These are phyloP conservation scores for Leucophenga montana DNA, from an alignment of 2,888 invertebrate species.

Conservation along the genomic window DNA sequence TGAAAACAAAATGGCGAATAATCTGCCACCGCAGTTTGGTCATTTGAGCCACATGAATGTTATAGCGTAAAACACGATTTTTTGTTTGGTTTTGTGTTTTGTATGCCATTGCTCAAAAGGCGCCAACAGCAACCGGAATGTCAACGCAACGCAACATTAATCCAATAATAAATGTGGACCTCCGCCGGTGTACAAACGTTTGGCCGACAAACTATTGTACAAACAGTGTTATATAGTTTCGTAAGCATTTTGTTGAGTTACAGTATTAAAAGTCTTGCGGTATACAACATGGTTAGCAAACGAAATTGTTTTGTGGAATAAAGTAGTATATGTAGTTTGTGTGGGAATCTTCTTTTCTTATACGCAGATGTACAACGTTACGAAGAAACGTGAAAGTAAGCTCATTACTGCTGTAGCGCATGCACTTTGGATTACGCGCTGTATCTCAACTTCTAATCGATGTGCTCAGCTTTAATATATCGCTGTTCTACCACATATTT, in stretches of 20 bases:
- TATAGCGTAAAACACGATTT: neutral
- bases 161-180: conserved; percentile 27
- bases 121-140: conserved; percentile 11
- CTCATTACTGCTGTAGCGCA: no score
- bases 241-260: conserved; percentile 2
- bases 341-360: neutral
- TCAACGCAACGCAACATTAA: conserved; percentile 22
- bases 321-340: no score
- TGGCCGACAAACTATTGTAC: neutral
- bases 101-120: neutral
- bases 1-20: conserved; percentile 5
- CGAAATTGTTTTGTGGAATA: no score
- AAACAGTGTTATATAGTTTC: neutral
- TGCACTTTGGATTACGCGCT: no score
- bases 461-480: no score
- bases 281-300: no score
- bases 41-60: conserved; percentile 11
- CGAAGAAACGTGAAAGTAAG: no score
- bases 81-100: neutral
- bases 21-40: conserved; percentile 7
- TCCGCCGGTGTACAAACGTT: neutral
- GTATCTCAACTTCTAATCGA: no score
- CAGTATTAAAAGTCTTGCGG: neutral
- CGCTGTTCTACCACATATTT: no score
- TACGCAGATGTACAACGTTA: no score